Base-by-base conservation (phyloP, 2,888 invertebrate species). In the Tinea semifulvella region DNA sequence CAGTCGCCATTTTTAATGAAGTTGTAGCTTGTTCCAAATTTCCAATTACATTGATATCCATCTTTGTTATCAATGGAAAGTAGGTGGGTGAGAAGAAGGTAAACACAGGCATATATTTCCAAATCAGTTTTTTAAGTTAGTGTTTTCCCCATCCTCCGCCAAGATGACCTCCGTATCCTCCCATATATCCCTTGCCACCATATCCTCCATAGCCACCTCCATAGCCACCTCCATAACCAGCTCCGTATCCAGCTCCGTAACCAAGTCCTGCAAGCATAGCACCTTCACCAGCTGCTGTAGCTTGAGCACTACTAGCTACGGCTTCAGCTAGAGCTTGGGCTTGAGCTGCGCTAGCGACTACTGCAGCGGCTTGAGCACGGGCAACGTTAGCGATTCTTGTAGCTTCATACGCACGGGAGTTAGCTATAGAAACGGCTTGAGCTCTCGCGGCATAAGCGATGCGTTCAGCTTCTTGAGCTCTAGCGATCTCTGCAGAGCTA, bases 361-460 rank as follows among this genome's bases (percentile, higher is more conserved):
- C 72, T 1, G 69, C 66, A 5, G 67, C 67, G 7, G 72, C 70
- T 45, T 68, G 68, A 1, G 67, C 63, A 28, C 68, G 55, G 1
- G 67, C 68, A 2, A 67, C 63, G 48, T 76, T 73, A 2, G 79
- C 79, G 44, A 79, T 77, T 25, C 76, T 73, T 2, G 74, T 65
- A 0, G 79, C 79, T 51, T 79, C 79, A 1, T 73, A 63, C 4
- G 76, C 73, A 27, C 79, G 71, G 6, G 74, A 63, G 57, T 79
- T 77, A 18, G 75, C 68, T 51, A 76, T 74, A 11, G 74, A 72
- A 45, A 75, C 62, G 28, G 77, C 79, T 47, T 77, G 76, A 6
- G 68, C 67, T 36, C 77, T 75, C 6, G 77, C 79, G 6, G 75
- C 74, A 48, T 75, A 72, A 6, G 77, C 79, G 8, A 68, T 52